A percentile compares a stretch with the other conserved stretches of the same genome.
phyloP scores from a whole-genome alignment of 2,113 vertebrate genomes.

The Melanotaenia duboulayi region DNA sequence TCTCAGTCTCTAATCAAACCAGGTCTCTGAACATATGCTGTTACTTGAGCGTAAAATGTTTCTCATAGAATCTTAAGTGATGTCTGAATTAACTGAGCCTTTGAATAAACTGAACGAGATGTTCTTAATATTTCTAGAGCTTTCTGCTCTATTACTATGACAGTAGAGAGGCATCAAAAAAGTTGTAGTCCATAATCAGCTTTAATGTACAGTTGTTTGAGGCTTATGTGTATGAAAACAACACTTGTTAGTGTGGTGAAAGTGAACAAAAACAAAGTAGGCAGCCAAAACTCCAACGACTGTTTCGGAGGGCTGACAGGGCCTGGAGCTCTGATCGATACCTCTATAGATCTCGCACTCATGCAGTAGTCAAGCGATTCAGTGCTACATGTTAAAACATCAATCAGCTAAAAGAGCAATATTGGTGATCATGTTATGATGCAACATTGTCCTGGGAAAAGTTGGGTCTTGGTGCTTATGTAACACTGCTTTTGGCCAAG shows the following conservation, averaged over 20 bases:
- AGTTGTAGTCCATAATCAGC: neutral
- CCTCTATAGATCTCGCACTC: neutral
- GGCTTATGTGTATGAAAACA: neutral
- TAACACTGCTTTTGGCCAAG: neutral
- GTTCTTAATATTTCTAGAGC: slow-evolving; percentile 21
- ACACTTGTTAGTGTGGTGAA: neutral
- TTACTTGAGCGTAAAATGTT: slow-evolving; percentile 53
- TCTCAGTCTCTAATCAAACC: slow-evolving; percentile 56
- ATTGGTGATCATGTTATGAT: neutral
- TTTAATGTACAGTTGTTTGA: neutral
- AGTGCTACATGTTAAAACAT: slow-evolving; percentile 8
- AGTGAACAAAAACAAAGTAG: neutral
- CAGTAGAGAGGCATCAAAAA: neutral
- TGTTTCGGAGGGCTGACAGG: neutral
- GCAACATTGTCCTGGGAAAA: neutral
- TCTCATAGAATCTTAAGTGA: slow-evolving; percentile 37
- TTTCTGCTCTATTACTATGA: slow-evolving; percentile 13
- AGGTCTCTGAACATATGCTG: slow-evolving; percentile 53
- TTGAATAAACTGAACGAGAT: slow-evolving; percentile 25
- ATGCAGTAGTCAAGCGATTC: neutral
- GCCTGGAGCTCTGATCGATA: neutral
- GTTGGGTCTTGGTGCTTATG: neutral
- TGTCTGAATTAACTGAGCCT: slow-evolving; percentile 47
- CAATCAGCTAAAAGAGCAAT: neutral
- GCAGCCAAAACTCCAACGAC: neutral